Evolutionary conservation across 2,113 vertebrate genomes (phyloP).

Genomic region (Callaeas wilsoni): DNA sequence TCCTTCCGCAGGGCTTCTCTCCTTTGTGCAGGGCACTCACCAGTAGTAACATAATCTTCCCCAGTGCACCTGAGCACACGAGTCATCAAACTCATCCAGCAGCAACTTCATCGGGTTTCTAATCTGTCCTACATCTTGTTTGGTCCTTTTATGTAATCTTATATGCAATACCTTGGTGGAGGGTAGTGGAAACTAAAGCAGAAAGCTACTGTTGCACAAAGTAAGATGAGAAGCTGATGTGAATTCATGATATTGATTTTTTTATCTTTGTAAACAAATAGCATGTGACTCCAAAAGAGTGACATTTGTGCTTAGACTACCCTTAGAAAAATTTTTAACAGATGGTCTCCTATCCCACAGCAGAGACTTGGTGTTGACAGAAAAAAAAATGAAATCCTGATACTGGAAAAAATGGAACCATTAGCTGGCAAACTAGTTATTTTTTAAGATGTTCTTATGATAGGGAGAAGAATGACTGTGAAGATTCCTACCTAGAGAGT

Average conservation of each 20-base stretch:
- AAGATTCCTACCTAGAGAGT: not conserved
- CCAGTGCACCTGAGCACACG: not conserved
- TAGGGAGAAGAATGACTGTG: not conserved
- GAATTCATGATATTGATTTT: conserved; percentile 37
- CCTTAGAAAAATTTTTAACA: conserved; percentile 32
- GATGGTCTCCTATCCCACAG: conserved; percentile 39
- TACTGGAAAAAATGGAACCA: not conserved
- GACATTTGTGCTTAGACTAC: conserved; percentile 7
- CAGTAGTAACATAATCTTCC: not conserved
- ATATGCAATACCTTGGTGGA: not conserved
- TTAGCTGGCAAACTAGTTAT: not conserved
- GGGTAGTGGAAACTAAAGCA: conserved; percentile 28
- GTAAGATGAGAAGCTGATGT: conserved; percentile 36
- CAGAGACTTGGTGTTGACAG: conserved; percentile 9
- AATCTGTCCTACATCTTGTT: conserved; percentile 49
- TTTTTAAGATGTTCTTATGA: not conserved
- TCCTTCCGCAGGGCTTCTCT: not conserved
- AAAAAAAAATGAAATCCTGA: not conserved
- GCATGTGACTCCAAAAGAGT: conserved; percentile 2
- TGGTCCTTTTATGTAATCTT: conserved; percentile 33
- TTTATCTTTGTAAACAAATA: conserved; percentile 45
- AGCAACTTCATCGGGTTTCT: conserved; percentile 13
- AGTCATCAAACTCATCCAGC: not conserved
- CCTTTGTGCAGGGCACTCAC: not conserved
- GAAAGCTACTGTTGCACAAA: conserved; percentile 36